Evolutionary conservation across 2,797 vertebrate species (phyloP), one percentile per base, ranked within the genome.

Genomic region (Pteronotus mesoamericanus): DNA sequence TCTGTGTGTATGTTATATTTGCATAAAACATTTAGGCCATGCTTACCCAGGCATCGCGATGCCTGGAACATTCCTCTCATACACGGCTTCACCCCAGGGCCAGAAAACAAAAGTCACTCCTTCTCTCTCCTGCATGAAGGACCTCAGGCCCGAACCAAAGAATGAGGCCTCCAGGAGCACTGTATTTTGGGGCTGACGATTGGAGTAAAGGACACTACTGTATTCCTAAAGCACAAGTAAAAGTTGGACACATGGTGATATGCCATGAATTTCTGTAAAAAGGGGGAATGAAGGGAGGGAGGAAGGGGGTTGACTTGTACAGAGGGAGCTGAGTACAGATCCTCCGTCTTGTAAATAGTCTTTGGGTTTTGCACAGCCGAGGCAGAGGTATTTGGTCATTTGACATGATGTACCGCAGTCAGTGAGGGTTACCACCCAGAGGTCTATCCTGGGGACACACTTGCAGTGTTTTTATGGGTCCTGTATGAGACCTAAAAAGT

Each of bases 401-500:
- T 21, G 48, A 57, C 72, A 42, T 2, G 7, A 26, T 0, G 2
- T 7, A 0, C 19, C 4, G 44, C 19, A 0, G 22, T 29, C 59
- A 11, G 15, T 6, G 57, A 69, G 4, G 29, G 34, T 15, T 24
- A 16, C 29, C 6, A 0, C 34, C 15, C 61, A 61, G 21, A 72
- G 44, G 24, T 32, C 44, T 15, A 0, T n/a, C 22, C 4, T n/a
- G 11, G 75, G 55, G 55, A 24, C n/a, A 37, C 34, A n/a, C 8
- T 7, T 34, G 19, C 32, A 11, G 19, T 9, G 11, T 44, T 69
- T 84, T 69, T 34, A 0, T 77, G 48, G 74, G 64, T 93, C 12
- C 19, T 22, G 9, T 8, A 0, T 9, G 24, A 39, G 6, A 51
- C 61, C 24, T 37, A 11, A 64, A 26, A 44, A 6, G 32, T 7